These are phyloP conservation scores for Vespertilio murinus DNA, from an alignment of 2,797 vertebrate genomes.

Conservation along the genomic window DNA sequence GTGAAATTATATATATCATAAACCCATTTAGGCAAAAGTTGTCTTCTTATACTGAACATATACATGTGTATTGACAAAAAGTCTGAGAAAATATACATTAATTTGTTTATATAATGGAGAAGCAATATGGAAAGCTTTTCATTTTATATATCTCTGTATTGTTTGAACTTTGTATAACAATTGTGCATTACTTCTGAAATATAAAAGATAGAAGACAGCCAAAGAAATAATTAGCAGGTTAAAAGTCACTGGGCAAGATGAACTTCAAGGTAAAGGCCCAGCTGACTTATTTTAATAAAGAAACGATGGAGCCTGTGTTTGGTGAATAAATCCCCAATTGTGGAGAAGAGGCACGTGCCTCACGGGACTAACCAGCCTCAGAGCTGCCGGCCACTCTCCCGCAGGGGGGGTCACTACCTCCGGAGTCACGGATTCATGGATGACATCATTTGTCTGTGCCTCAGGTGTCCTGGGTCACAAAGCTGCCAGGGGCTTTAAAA, in stretches of 20 bases:
- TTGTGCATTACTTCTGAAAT: background rate
- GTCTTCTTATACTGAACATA: background rate
- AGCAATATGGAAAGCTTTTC: background rate
- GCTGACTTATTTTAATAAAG: background rate
- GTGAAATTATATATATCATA: background rate
- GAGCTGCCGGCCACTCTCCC: background rate
- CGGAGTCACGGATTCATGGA: background rate
- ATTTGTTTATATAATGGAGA: background rate
- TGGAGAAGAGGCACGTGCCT: background rate
- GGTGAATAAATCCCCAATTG: background rate
- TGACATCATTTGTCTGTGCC: background rate
- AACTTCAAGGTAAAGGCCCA: conserved; percentile 8
- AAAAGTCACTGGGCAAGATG: background rate
- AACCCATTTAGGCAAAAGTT: background rate
- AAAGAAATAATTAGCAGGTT: background rate
- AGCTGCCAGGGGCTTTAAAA: background rate
- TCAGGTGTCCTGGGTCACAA: background rate
- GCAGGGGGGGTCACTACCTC: background rate
- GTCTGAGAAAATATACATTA: background rate
- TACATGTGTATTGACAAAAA: background rate
- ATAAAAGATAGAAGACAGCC: background rate
- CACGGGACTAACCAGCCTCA: background rate
- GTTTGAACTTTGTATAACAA: background rate
- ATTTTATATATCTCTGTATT: background rate
- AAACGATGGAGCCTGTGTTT: background rate